Conservation (phyloP, 2,888 invertebrate species). For the Lampropteryx suffumata region DNA sequence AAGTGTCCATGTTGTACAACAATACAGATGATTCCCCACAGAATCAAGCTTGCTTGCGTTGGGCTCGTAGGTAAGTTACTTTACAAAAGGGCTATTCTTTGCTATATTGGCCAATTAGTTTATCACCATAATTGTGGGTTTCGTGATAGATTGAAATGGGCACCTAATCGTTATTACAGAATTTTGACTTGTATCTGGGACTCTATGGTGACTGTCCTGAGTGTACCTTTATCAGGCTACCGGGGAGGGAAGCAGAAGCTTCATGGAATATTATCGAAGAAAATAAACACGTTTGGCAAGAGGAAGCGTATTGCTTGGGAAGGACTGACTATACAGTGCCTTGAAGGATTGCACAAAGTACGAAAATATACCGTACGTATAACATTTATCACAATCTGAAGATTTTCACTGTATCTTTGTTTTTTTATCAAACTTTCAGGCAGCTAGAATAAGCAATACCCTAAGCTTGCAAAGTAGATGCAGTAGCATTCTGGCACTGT, state of each 20-base stretch:
- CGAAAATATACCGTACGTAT: neutral
- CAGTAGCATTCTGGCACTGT: conserved; percentile 92
- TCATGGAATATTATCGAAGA: conserved; percentile 83
- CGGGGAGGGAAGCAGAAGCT: conserved; percentile 67
- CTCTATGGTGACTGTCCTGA: conserved; percentile 93
- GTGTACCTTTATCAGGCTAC: conserved; percentile 87
- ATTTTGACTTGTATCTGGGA: conserved; percentile 96
- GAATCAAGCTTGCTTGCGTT: conserved; percentile 90
- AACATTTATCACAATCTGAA: too few species aligned
- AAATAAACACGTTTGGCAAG: conserved; percentile 73
- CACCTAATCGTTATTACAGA: too few species aligned
- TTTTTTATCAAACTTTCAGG: conserved; percentile 83
- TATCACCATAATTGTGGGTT: too few species aligned
- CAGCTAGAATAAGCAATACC: conserved; percentile 94
- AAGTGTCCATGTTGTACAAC: conserved; percentile 86
- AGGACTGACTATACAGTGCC: conserved; percentile 90
- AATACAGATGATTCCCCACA: conserved; percentile 87
- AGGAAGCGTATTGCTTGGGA: conserved; percentile 82
- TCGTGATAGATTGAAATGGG: too few species aligned
- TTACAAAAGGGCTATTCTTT: too few species aligned
- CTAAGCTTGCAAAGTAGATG: conserved; percentile 95
- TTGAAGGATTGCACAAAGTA: conserved; percentile 94
- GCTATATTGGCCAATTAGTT: too few species aligned
- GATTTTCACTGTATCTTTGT: too few species aligned
- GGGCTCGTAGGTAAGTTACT: conserved; percentile 83